Base-by-base conservation (phyloP, 1,140 invertebrate species). In the Oryctes rhinoceros region DNA sequence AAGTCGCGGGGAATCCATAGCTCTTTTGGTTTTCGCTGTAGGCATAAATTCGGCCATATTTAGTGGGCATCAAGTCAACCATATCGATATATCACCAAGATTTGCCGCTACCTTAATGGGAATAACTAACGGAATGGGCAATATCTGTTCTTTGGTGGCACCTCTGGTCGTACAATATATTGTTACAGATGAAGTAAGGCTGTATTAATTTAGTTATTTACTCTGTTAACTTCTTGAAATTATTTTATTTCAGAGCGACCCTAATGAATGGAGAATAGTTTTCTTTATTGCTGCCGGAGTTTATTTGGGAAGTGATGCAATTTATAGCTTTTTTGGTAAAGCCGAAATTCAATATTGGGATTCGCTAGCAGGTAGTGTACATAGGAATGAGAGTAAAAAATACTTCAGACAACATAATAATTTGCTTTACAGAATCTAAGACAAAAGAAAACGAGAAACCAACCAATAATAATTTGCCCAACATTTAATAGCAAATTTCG, bases 41-140 rank as follows among this genome's bases (percentile, higher is more conserved):
- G 92, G 94, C 0, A 87, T 94, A 1, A 96, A 96, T 82, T 92
- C 94, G 10, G 93, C 93, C 13, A 89, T 92, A 44, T 94, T 92
- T 80, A 92, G 93, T 65, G 96, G 95, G 4, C 94, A 88, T 78
- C 86, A 89, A 80, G 86, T 91, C 4, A 94, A 94, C 84, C 92
- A 94, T 83, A 90, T 95, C n/a, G 94, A 95, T 84, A 89, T 96
- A 71, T 91, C 94, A 0, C 93, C 93, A 15, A 93, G 92, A 87
- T 92, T 89, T 87, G 93, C 94, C 15, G 93, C 93, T 18, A 90
- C 90, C 1, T 86, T 94, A 81, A 94, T 95, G 92, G 93, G 94
- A 7, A 89, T 96, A n/a, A 94, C 94, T 44, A 96, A 96, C 86
- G 93, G 93, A 37, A 87, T 91, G 39, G 92, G 93, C 0, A 96